Conservation (phyloP, 2,797 vertebrate genomes). For the Helicolenus hilgendorfi region DNA sequence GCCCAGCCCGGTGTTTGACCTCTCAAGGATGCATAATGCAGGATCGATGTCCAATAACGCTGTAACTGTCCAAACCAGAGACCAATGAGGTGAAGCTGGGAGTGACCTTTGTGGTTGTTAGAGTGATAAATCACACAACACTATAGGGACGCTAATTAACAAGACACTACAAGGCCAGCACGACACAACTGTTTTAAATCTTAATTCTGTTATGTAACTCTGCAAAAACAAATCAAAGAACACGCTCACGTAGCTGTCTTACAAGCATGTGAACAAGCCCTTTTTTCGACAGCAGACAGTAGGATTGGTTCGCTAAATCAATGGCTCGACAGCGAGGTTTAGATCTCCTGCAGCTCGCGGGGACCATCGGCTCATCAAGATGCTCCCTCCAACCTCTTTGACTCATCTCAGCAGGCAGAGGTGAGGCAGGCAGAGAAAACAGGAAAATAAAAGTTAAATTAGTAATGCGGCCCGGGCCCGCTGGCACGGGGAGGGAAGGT, state of each 20-base stretch:
- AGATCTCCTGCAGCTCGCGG: neutral
- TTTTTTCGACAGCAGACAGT: neutral
- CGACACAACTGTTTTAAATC: neutral
- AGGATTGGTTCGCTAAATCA: neutral
- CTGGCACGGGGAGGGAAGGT: slow-evolving; percentile 63
- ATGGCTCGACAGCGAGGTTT: neutral
- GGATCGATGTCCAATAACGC: slow-evolving; percentile 57
- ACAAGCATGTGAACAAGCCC: neutral
- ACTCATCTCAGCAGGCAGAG: slow-evolving; percentile 31
- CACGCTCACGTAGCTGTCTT: neutral
- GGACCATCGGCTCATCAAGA: slow-evolving; percentile 7
- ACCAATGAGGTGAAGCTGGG: neutral
- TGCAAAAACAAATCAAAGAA: neutral
- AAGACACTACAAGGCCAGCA: neutral
- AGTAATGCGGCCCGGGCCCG: slow-evolving; percentile 82
- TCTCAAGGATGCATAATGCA: slow-evolving; percentile 9
- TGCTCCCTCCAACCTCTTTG: neutral
- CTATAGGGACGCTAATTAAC: neutral
- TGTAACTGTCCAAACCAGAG: slow-evolving; percentile 2
- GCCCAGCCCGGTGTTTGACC: neutral
- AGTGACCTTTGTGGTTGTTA: slow-evolving; percentile 31
- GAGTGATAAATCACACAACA: neutral
- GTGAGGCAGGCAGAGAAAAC: slow-evolving; percentile 63
- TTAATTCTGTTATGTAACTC: neutral
- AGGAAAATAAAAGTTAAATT: slow-evolving; percentile 88